Conservation (phyloP, 2,113 vertebrate species). For the Cynopterus brachyotis region DNA sequence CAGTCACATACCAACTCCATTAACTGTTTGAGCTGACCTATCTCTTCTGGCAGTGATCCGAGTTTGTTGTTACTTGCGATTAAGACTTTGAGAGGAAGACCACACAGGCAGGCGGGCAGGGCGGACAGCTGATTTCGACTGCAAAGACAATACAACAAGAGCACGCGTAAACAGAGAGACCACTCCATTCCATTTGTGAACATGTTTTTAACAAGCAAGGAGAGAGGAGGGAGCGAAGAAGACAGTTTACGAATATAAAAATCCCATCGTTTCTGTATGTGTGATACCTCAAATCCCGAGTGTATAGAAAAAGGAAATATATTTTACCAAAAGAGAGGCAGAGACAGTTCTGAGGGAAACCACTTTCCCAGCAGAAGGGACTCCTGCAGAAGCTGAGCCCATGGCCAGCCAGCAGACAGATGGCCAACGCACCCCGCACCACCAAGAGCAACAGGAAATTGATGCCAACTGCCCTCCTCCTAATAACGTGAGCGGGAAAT, state of each 20-base stretch:
- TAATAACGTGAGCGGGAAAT: background rate
- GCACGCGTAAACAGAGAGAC: slow-evolving; percentile 69
- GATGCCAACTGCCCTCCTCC: slow-evolving; percentile 26
- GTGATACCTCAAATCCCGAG: background rate
- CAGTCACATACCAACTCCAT: slow-evolving; percentile 94
- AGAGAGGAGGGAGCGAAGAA: background rate
- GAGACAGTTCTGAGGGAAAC: background rate
- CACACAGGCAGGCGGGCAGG: slow-evolving; percentile 93
- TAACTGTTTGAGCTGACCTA: slow-evolving; percentile 92
- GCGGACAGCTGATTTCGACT: slow-evolving; percentile 96
- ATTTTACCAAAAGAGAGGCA: background rate
- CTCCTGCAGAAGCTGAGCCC: background rate
- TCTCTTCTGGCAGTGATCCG: slow-evolving; percentile 92
- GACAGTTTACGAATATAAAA: background rate
- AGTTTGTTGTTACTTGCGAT: slow-evolving; percentile 99
- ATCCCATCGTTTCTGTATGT: background rate
- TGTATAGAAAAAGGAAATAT: background rate
- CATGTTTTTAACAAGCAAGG: background rate
- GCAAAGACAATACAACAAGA: slow-evolving; percentile 78
- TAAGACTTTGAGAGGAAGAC: slow-evolving; percentile 95
- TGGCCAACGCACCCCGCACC: background rate
- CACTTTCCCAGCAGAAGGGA: background rate
- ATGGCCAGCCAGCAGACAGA: background rate
- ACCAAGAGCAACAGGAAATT: background rate
- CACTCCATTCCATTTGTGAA: slow-evolving; percentile 3